Base-by-base conservation (phyloP, 2,888 invertebrate genomes). In the Xylota segnis region DNA sequence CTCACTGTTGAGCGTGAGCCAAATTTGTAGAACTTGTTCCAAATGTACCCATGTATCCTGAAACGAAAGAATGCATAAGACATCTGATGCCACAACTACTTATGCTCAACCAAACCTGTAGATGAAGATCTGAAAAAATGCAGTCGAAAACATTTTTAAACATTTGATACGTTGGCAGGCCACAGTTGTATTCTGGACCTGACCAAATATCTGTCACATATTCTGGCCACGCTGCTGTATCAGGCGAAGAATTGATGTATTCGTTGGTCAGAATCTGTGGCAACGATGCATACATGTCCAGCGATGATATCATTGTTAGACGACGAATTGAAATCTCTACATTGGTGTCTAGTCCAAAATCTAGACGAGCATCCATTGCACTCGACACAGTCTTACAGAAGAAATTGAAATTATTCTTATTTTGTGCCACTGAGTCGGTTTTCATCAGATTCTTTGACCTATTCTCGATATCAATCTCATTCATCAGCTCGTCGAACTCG, bases 11-110 rank as follows among this genome's bases (percentile, higher is more conserved):
- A 98, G 93, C 2, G 97, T 97, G 86, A 98, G 93, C 97, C 98
- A 98, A 88, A 98, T 93, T 88, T 97, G 96, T 43, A 98, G 93
- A 61, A 97, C 95, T 90, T 96, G 95, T 92, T 98, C 98, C 90
- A 98, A 94, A 90, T 96, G 96, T 18, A 95, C 94, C 90, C 96
- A 95, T 65, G 95, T 94, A 91, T 95, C 94, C 94, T 95, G 91
- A 14, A 78, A 65, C 75, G 70, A 16, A 71, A 14, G 45, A 59
- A 45, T 70, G 37, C 37, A 12, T 34, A 27, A 65, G 34, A 32
- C 34, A 23, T 16, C n/a, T 56, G 61, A 29, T n/a, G 0, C 10
- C 1, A 12, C 7, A 23, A 14, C n/a, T 72, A 40, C 16, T 66
- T 40, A 7, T 12, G 3, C 2, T 63, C 0, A 32, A 71, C 37